Base-by-base conservation (phyloP, 2,113 vertebrate genomes). In the Oncorhynchus masou region DNA sequence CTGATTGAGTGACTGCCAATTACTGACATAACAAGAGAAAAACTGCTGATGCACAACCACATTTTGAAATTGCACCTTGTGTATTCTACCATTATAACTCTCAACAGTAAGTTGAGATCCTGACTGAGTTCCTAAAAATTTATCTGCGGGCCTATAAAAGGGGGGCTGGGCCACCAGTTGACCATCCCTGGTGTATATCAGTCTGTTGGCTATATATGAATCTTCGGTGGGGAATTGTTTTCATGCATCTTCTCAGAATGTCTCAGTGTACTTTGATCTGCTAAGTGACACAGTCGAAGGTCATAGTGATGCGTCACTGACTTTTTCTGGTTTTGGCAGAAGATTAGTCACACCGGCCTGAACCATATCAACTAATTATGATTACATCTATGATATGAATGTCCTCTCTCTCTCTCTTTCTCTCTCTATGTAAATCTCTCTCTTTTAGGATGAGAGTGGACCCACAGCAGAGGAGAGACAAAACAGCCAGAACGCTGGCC, bases 391-490 rank as follows among this genome's bases (percentile, higher is more conserved):
- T 13, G 19, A 19, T 57, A 54, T 15, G 12, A 19, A 54, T 54
- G 12, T 19, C 4, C 3, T 12, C 45, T 48, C 1, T 66, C 4
- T 60, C 20, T 9, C 3, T 19, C 54, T 57, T 3, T 62, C 1
- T 22, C n/a, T 24, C 19, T 16, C n/a, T 22, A 3, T 19, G 2
- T 54, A 3, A 19, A 5, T 54, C 51, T 25, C 68, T 15, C n/a
- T 4, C 29, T 48, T 0, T 66, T 74, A 93, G 92, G 85, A 89
- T 1, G 91, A 91, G 81, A 86, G 81, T 20, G 74, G 75, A 9
- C 70, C 84, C 71, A 82, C 92, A 0, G 76, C 90, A 0, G 93
- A 93, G 83, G 92, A 93, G 86, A 72, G 84, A 9, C 90, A 93
- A 84, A 93, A 93, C 48, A 77, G 74, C 67, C 91, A 86, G 72